Evolutionary conservation across 2,888 invertebrate species (phyloP), one percentile per base, ranked within the genome.

Genomic region (Suillia variegata): DNA sequence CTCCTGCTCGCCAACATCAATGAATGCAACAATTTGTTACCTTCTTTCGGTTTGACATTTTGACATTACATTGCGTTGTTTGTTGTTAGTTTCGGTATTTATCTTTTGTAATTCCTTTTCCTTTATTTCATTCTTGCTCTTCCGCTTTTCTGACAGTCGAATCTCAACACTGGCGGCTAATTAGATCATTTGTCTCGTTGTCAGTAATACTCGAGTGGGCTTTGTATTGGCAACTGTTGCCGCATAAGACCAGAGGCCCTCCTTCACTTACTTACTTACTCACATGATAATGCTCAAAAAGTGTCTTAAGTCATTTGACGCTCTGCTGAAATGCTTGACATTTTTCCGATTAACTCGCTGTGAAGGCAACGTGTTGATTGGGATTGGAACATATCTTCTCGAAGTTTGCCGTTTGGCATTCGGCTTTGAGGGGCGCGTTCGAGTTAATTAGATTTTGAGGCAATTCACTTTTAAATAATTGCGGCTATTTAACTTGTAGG

Each of bases 91-190:
- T 10, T 51, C n/a, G n/a, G n/a, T n/a, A n/a, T n/a, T n/a, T 33
- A 5, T 21, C n/a, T n/a, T 49, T 57, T 66, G 26, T 56, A 56
- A 56, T 63, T 56, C 33, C 58, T 52, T 55, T 52, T 47, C 56
- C 13, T 26, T 17, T 26, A 48, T 55, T 56, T 55, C 20, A 57
- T 52, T 63, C 54, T 65, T 61, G 61, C 61, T 48, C 45, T 62
- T 42, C 52, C 63, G 66, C 63, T 63, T 66, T 18, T 42, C 58
- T 76, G 77, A 76, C 68, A 75, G 70, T 67, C 62, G 67, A 75
- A 75, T 73, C 74, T 78, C 79, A 78, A 75, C 77, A 70, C 70
- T 70, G 67, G 67, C 73, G 68, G 70, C 74, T 77, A 77, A 77
- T 77, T 78, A 75, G 76, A 76, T 73, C 75, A 76, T 78, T 77